Percentiles rank a stretch among this genome's conserved stretches.
Evolutionary conservation across 2,113 vertebrate species (phyloP).

Genomic region (Osmerus mordax): DNA sequence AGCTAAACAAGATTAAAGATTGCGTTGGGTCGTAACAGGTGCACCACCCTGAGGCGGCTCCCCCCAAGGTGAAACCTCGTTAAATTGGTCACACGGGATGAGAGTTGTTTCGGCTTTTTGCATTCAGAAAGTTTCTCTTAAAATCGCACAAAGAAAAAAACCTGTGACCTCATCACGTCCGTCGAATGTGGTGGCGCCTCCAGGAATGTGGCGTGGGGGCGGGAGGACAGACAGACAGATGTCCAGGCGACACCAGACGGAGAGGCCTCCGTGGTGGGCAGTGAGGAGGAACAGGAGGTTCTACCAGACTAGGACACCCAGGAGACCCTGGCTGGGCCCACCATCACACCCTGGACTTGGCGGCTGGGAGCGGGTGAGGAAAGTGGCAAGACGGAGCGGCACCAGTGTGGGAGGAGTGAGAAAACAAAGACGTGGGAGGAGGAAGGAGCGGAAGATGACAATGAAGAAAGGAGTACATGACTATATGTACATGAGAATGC

Average conservation of each 20-base stretch:
- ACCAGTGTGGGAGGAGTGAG: neutral
- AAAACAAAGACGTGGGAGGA: neutral
- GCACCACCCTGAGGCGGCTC: slow-evolving; percentile 34
- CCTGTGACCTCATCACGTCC: slow-evolving; percentile 37
- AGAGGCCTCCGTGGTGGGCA: slow-evolving; percentile 40
- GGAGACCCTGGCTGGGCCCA: slow-evolving; percentile 20
- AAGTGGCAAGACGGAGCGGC: neutral
- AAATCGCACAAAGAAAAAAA: neutral
- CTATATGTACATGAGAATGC: too few species aligned
- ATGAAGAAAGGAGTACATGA: too few species aligned
- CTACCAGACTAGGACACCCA: slow-evolving; percentile 47
- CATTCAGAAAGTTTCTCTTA: too few species aligned
- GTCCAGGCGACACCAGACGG: slow-evolving; percentile 63
- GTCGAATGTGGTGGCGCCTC: neutral
- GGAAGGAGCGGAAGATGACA: too few species aligned
- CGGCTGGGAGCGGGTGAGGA: neutral
- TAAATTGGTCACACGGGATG: slow-evolving; percentile 78
- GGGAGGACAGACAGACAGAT: slow-evolving; percentile 49
- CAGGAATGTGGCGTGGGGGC: neutral
- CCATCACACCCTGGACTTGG: slow-evolving; percentile 31
- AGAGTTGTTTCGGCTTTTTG: slow-evolving; percentile 30
- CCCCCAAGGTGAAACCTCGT: slow-evolving; percentile 71
- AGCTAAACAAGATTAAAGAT: neutral
- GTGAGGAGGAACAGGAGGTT: slow-evolving; percentile 30
- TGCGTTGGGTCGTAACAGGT: slow-evolving; percentile 35